Evolutionary conservation across 2,797 vertebrate genomes (phyloP).

Genomic region (Centroberyx gerrardi): DNA sequence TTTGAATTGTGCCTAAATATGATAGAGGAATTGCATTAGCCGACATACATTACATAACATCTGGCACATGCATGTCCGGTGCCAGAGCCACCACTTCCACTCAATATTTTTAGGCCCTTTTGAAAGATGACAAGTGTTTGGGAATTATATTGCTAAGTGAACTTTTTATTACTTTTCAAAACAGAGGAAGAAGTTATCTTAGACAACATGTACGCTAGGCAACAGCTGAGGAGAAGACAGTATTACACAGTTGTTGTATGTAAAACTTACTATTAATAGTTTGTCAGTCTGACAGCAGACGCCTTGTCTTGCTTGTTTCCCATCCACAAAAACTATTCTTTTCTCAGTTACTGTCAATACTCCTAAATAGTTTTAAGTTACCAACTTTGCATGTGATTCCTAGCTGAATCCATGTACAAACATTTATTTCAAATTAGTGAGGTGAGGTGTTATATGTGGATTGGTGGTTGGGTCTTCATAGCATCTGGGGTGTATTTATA

Average conservation of each 20-base stretch:
- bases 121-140: slow-evolving; percentile 35
- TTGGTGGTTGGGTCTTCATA: too few relatives aligned
- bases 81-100: slow-evolving; percentile 14
- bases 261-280: slow-evolving; percentile 18
- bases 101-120: slow-evolving; percentile 51
- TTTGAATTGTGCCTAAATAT: too few relatives aligned
- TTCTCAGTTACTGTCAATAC: too few relatives aligned
- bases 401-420: too few relatives aligned
- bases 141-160: not conserved
- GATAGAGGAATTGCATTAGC: too few relatives aligned
- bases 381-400: too few relatives aligned
- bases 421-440: too few relatives aligned
- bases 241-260: slow-evolving; percentile 23
- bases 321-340: not conserved
- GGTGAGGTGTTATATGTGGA: too few relatives aligned
- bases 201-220: slow-evolving; percentile 8
- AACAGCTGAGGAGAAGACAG: slow-evolving; percentile 39
- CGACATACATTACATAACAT: slow-evolving; percentile 9
- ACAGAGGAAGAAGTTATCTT: not conserved
- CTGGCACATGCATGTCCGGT: slow-evolving; percentile 20
- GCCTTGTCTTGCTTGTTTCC: not conserved
- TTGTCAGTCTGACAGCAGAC: slow-evolving; percentile 6
- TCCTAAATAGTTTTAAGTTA: too few relatives aligned
- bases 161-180: slow-evolving; percentile 18
- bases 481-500: too few relatives aligned